Percentiles rank a stretch among this genome's conserved stretches.
Conservation (phyloP, 2,797 vertebrate species). For the Enteromius argenteus region DNA sequence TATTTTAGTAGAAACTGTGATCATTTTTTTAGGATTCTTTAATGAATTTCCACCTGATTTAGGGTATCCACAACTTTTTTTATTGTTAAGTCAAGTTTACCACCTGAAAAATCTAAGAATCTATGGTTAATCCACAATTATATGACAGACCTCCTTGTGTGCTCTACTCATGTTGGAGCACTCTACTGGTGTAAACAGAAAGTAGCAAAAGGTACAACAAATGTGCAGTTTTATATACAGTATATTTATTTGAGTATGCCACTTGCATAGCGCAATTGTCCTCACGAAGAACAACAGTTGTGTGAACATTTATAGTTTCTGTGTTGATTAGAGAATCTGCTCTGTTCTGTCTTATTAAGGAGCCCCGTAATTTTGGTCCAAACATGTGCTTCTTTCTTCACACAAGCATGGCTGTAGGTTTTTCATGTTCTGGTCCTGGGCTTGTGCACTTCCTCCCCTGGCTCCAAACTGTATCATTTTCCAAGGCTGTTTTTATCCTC, state of each 20-base stretch:
- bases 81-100: background rate
- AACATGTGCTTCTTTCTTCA: conserved; percentile 17
- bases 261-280: conserved; percentile 8
- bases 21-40: background rate
- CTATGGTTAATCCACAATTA: background rate
- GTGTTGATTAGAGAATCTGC: conserved; percentile 27
- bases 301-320: background rate
- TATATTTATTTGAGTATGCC: background rate
- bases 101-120: background rate
- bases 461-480: conserved; percentile 82
- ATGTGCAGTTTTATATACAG: background rate
- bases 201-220: conserved; percentile 3
- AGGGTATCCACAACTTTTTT: background rate
- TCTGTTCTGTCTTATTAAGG: conserved; percentile 30
- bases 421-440: conserved; percentile 78
- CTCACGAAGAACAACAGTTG: background rate
- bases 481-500: conserved; percentile 81
- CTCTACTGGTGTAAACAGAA: background rate
- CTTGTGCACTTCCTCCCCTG: conserved; percentile 77
- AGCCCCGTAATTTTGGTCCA: conserved; percentile 37
- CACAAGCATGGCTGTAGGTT: conserved; percentile 64
- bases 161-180: background rate
- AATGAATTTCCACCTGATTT: background rate
- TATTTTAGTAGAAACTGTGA: background rate
- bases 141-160: background rate